A percentile compares a stretch with the other conserved stretches of the same genome.
Evolutionary conservation across 1,140 invertebrate species (phyloP).

Genomic region (Diachasmimorpha longicaudata): DNA sequence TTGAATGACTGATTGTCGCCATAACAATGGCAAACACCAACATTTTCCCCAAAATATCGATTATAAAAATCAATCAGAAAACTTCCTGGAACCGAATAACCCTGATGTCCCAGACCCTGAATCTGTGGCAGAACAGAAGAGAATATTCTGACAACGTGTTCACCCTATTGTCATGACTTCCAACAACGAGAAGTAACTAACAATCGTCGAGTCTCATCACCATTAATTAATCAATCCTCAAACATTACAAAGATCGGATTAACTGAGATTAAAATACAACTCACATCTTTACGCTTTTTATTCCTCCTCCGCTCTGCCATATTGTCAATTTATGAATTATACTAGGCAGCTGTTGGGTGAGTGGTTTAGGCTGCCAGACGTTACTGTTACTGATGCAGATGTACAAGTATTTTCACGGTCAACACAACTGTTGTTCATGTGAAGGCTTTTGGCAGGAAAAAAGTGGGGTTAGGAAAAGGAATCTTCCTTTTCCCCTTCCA

Average conservation of each 20-base stretch:
- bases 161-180: too few relatives aligned
- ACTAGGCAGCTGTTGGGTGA: not conserved
- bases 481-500: not conserved
- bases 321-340: slow-evolving; percentile 54
- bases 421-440: not conserved
- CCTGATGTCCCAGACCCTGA: too few relatives aligned
- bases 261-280: slow-evolving; percentile 41
- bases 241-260: not conserved
- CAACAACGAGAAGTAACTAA: too few relatives aligned
- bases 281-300: slow-evolving; percentile 78
- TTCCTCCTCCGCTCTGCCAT: slow-evolving; percentile 80
- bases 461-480: not conserved
- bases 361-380: not conserved
- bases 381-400: not conserved
- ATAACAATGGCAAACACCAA: too few relatives aligned
- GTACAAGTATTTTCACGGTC: not conserved
- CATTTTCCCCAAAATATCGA: too few relatives aligned
- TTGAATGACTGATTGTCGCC: too few relatives aligned
- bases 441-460: not conserved
- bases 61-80: too few relatives aligned
- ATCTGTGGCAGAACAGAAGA: too few relatives aligned
- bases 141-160: too few relatives aligned
- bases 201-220: too few relatives aligned
- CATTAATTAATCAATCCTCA: too few relatives aligned
- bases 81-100: too few relatives aligned